Evolutionary conservation across 2,797 vertebrate species (phyloP).

Genomic region (Gymnothorax javanicus): DNA sequence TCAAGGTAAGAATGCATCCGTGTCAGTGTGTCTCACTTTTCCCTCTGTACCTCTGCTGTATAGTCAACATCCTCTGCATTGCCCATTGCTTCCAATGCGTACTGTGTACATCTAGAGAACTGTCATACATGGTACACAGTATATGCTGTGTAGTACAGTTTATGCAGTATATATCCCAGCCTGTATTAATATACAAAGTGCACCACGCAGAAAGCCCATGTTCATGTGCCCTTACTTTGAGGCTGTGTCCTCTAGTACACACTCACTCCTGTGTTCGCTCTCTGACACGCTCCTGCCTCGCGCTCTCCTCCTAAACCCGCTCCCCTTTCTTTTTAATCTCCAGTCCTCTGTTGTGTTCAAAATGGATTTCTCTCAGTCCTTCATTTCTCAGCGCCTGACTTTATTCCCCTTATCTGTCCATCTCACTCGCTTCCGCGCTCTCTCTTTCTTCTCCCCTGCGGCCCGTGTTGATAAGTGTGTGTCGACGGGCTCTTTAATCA

Average conservation of each 20-base stretch:
- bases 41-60: neutral
- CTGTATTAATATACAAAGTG: slow-evolving; percentile 20
- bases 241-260: slow-evolving; percentile 19
- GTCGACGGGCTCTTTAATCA: slow-evolving; percentile 44
- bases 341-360: slow-evolving; percentile 52
- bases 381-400: slow-evolving; percentile 47
- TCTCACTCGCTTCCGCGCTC: neutral
- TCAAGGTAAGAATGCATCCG: slow-evolving; percentile 81
- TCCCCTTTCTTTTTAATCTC: slow-evolving; percentile 53
- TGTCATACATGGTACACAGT: neutral
- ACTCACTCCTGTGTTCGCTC: slow-evolving; percentile 23
- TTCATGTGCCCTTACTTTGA: neutral
- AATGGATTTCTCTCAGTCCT: slow-evolving; percentile 65
- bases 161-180: neutral
- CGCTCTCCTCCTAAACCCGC: slow-evolving; percentile 35
- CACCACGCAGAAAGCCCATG: slow-evolving; percentile 1
- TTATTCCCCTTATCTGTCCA: slow-evolving; percentile 32
- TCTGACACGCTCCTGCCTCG: slow-evolving; percentile 23
- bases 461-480: slow-evolving; percentile 25
- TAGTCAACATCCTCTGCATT: neutral
- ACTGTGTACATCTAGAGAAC: neutral
- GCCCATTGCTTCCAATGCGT: neutral
- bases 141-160: neutral
- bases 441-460: neutral
- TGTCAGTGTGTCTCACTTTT: neutral